A percentile compares a stretch with the other conserved stretches of the same genome.
These are phyloP conservation scores for Todiramphus chloris DNA, from an alignment of 2,113 vertebrate species.

Conservation along the genomic window DNA sequence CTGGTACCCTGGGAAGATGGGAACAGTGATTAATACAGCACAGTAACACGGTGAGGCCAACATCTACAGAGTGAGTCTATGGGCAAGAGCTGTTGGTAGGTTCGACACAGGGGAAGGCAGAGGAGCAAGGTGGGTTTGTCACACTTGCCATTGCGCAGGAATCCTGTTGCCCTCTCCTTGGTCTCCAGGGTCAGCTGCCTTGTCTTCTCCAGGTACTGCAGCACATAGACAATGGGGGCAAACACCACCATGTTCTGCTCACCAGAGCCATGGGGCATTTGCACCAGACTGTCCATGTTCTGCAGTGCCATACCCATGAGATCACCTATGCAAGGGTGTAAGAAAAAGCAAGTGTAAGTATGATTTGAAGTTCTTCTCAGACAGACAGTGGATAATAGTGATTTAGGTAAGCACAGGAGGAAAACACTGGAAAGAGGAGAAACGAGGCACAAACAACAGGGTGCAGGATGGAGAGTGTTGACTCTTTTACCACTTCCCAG, in stretches of 20 bases:
- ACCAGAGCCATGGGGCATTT: constrained; percentile 81
- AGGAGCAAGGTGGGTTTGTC: background rate
- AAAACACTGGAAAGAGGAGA: background rate
- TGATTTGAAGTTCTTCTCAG: background rate
- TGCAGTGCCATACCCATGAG: constrained; percentile 79
- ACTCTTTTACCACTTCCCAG: background rate
- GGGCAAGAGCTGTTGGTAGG: background rate
- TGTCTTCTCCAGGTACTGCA: constrained; percentile 82
- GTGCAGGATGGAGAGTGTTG: background rate
- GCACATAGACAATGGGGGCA: constrained; percentile 83
- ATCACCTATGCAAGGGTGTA: constrained; percentile 70
- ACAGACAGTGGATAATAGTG: background rate
- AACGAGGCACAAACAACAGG: background rate
- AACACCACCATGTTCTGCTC: constrained; percentile 90
- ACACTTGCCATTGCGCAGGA: constrained; percentile 77
- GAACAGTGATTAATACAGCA: background rate
- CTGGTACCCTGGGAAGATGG: constrained; percentile 79
- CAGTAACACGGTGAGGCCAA: background rate
- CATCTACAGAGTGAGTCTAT: background rate
- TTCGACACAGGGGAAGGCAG: background rate
- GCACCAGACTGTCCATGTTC: constrained; percentile 78
- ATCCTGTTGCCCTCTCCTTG: constrained; percentile 60
- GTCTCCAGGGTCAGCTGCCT: constrained; percentile 76
- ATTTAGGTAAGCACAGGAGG: background rate
- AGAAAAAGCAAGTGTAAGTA: background rate